Base-by-base conservation (phyloP, 2,888 invertebrate species). In the Herminia tarsipennalis region DNA sequence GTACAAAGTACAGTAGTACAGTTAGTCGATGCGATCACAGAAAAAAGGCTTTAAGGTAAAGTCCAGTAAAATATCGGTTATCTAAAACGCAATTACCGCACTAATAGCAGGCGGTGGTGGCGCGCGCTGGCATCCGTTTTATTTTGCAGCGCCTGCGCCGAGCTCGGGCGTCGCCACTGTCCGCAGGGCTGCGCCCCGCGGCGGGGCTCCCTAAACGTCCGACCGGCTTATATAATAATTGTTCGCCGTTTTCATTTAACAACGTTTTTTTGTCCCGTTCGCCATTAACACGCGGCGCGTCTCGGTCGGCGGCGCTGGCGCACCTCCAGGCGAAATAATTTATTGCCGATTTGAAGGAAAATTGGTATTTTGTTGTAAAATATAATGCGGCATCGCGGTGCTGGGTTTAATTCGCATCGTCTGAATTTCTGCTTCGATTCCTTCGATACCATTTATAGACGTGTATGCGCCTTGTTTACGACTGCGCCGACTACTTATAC, bases 291-390 rank as follows among this genome's bases (percentile, higher is more conserved):
- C 78, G 60, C 56, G 66, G 70, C 55, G 70, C 74, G 74, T 69
- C 75, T 66, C 76, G 73, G 67, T 70, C 70, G 68, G 70, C 71
- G 64, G 77, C 78, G 78, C 76, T 55, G 76, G 71, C 75, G 81
- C 81, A 78, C 78, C 82, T 78, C 79, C 57, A 53, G 81, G 80
- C 80, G 49, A 76, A 72, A 70, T 78, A 78, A 83, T 82, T 86
- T 86, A 86, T 83, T 65, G 80, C 68, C 74, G 82, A 83, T 83
- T 84, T 86, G 81, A 81, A 80, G 80, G 76, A 81, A 85, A 85
- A 83, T 83, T 80, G 76, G 76, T 78, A 81, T 82, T 83, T 81
- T 78, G 76, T 76, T 73, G 72, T 80, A 76, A 78, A 77, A 77
- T 76, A 76, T 76, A 74, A 74, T 75, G 58, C 66, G 12, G 44